These are phyloP conservation scores for Octomys mimax DNA, from an alignment of 2,797 vertebrate genomes.

Conservation along the genomic window DNA sequence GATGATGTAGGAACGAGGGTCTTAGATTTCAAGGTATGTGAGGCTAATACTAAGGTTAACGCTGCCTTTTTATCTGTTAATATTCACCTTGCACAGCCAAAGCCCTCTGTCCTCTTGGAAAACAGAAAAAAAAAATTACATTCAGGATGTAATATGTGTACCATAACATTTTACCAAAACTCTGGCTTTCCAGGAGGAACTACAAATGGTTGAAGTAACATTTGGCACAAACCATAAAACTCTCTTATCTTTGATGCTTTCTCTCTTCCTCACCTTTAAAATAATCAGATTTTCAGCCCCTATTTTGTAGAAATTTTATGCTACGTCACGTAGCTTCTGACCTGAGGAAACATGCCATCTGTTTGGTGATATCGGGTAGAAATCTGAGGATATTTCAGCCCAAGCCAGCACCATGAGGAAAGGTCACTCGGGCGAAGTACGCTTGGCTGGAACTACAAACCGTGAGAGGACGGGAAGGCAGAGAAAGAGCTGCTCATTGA, in stretches of 20 bases:
- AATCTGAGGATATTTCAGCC: accelerated
- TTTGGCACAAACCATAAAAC: accelerated
- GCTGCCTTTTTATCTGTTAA: background rate
- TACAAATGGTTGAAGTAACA: accelerated
- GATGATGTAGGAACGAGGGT: background rate
- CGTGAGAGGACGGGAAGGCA: background rate
- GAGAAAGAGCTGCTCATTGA: background rate
- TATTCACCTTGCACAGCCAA: background rate
- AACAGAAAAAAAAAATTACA: background rate
- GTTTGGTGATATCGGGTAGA: accelerated
- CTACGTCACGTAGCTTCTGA: accelerated
- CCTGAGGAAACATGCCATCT: background rate
- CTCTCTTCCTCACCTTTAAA: background rate
- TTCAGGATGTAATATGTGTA: background rate
- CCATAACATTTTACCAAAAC: no score
- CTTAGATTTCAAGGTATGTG: background rate
- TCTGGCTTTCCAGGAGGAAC: background rate
- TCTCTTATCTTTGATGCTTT: background rate
- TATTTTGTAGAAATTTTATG: accelerated
- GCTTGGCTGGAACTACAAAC: accelerated
- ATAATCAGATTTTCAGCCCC: background rate
- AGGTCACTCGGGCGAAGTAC: accelerated
- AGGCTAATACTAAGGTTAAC: background rate
- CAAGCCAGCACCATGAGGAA: accelerated
- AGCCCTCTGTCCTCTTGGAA: background rate